phyloP scores from a whole-genome alignment of 2,797 vertebrate genomes.

The Acestrorhynchus altus region DNA sequence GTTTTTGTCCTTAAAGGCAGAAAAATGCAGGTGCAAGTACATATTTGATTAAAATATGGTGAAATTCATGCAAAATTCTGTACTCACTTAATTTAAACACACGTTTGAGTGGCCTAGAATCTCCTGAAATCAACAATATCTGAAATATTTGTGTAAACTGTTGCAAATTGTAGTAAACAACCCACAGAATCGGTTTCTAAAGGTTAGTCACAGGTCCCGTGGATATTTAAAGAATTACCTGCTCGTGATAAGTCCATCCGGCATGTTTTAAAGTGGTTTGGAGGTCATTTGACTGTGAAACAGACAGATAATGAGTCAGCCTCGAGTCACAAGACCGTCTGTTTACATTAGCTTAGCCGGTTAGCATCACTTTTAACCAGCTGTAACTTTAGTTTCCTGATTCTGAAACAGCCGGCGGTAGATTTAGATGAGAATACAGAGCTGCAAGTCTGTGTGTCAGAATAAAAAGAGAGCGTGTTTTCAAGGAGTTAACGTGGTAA shows the following conservation, averaged over 20 bases:
- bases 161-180: too few species aligned
- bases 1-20: too few species aligned
- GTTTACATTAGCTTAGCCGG: neutral
- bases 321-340: neutral
- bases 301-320: neutral
- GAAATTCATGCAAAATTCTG: too few species aligned
- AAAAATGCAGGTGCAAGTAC: too few species aligned
- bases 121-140: too few species aligned
- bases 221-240: conserved; percentile 46
- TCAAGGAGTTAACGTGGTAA: neutral
- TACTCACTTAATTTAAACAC: too few species aligned
- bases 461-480: neutral
- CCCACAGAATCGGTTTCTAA: neutral
- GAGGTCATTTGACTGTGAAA: neutral
- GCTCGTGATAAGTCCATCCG: conserved; percentile 62
- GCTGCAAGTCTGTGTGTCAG: neutral
- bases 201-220: neutral
- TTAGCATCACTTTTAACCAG: neutral
- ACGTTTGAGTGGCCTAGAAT: too few species aligned
- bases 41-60: too few species aligned
- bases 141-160: too few species aligned
- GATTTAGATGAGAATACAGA: too few species aligned
- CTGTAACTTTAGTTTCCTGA: too few species aligned
- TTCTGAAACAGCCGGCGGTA: too few species aligned
- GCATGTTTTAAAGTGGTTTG: conserved; percentile 40